Evolutionary conservation across 2,113 vertebrate species (phyloP).

Genomic region (Macroglossus sobrinus): DNA sequence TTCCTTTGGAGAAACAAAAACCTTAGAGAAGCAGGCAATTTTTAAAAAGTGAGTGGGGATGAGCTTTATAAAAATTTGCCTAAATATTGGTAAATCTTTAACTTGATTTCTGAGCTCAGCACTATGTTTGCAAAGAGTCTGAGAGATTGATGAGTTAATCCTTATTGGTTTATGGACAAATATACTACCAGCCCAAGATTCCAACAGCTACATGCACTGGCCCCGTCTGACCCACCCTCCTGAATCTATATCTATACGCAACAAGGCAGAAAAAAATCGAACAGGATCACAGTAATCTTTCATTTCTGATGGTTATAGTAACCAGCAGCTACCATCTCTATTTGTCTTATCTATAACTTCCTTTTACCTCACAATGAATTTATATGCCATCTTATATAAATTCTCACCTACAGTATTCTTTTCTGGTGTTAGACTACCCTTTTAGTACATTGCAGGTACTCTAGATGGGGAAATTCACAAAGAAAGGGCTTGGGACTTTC

Average conservation of each 20-base stretch:
- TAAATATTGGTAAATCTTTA: background rate
- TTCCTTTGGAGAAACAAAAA: background rate
- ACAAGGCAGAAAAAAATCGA: background rate
- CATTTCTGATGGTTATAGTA: background rate
- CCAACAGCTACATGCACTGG: background rate
- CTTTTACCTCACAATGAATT: background rate
- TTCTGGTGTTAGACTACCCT: background rate
- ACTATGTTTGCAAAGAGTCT: background rate
- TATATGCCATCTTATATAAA: background rate
- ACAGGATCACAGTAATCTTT: background rate
- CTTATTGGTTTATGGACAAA: background rate
- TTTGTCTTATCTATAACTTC: background rate
- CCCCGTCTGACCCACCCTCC: background rate
- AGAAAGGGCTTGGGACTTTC: background rate
- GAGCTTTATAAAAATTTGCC: background rate
- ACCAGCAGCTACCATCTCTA: background rate
- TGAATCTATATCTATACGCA: background rate
- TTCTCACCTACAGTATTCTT: background rate
- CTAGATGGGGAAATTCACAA: background rate
- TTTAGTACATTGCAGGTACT: background rate
- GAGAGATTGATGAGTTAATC: background rate
- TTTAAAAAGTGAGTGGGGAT: background rate
- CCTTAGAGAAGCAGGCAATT: background rate
- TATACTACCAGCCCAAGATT: background rate
- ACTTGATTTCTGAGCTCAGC: background rate